A percentile compares a stretch with the other conserved stretches of the same genome.
Evolutionary conservation across 2,797 vertebrate species (phyloP).

Genomic region (Cuculus canorus): DNA sequence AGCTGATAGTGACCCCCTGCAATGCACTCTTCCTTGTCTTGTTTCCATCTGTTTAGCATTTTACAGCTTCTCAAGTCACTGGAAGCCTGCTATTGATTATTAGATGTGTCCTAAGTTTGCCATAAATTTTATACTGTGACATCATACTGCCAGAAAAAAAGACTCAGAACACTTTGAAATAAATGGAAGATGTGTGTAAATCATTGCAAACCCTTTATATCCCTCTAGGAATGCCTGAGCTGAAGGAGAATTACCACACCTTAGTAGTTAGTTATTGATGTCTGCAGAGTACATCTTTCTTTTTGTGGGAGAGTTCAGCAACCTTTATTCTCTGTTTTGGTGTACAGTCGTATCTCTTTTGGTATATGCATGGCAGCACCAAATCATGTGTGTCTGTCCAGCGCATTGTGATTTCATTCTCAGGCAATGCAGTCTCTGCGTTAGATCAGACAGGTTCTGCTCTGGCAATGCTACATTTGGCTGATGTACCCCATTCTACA

Average conservation of each 20-base stretch:
- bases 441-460: neutral
- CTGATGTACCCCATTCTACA: neutral
- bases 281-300: neutral
- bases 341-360: neutral
- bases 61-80: constrained; percentile 13
- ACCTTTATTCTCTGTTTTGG: neutral
- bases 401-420: neutral
- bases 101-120: neutral
- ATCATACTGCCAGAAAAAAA: neutral
- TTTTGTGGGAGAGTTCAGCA: neutral
- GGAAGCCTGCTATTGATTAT: constrained; percentile 23
- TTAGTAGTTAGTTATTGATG: neutral
- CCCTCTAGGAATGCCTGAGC: neutral
- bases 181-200: neutral
- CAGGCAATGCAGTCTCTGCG: neutral
- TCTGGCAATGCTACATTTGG: neutral
- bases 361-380: neutral
- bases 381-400: neutral
- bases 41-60: constrained; percentile 29
- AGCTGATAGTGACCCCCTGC: neutral
- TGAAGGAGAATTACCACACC: neutral
- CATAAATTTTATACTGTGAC: neutral
- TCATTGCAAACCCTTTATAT: neutral
- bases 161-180: neutral
- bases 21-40: neutral